A percentile compares a stretch with the other conserved stretches of the same genome.
These are phyloP conservation scores for Tipula confusa DNA, from an alignment of 2,888 invertebrate species.

Conservation along the genomic window DNA sequence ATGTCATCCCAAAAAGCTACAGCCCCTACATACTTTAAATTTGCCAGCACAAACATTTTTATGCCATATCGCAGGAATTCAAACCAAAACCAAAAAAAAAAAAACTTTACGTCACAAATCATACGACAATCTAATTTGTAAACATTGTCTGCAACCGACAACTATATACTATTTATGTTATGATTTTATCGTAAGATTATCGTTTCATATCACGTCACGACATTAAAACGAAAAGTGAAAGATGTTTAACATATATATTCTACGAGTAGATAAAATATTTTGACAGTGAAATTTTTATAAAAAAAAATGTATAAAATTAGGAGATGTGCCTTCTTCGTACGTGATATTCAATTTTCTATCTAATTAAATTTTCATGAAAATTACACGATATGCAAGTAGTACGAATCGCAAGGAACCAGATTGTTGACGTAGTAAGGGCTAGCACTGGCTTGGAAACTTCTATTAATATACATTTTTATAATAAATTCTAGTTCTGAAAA, in stretches of 20 bases:
- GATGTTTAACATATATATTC: not conserved
- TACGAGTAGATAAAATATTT: not conserved
- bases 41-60: not conserved
- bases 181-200: not conserved
- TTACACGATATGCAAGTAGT: too few relatives aligned
- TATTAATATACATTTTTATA: too few relatives aligned
- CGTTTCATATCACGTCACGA: not conserved
- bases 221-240: not conserved
- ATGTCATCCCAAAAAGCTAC: not conserved
- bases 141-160: not conserved
- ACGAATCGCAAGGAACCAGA: too few relatives aligned
- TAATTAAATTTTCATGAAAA: not conserved
- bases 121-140: not conserved
- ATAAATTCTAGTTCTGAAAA: too few relatives aligned
- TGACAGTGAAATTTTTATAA: not conserved
- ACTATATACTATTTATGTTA: not conserved
- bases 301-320: not conserved
- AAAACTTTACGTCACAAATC: not conserved
- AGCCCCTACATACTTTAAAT: too few relatives aligned
- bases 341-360: not conserved
- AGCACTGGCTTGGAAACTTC: too few relatives aligned
- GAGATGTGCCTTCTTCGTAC: not conserved
- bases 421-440: too few relatives aligned
- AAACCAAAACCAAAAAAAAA: not conserved
- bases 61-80: not conserved